Base-by-base conservation (phyloP, 2,797 vertebrate genomes). In the Tympanoctomys barrerae region DNA sequence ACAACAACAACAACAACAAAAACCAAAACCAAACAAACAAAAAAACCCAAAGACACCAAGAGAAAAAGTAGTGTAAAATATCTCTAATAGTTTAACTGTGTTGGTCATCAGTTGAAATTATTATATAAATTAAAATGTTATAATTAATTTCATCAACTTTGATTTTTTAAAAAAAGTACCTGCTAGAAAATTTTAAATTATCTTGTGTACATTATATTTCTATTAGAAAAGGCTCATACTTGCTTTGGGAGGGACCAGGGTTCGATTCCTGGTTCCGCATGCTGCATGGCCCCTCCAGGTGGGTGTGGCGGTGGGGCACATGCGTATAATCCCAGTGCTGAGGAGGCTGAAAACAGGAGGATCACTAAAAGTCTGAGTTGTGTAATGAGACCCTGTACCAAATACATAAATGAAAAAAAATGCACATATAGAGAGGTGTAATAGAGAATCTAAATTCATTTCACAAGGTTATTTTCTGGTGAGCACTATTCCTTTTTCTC, bases 151-250 rank as follows among this genome's bases (percentile, higher is more conserved):
- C 6, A 87, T 14, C 18, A 79, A 7, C 62, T 92, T 92, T 87
- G 2, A 54, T 39, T 87, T 83, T 91, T 61, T 28, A 7, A 39
- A 71, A 85, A 79, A 16, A 73, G 28, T 57, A 36, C 14, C 31
- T 91, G 26, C 14, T 89, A 77, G 84, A 75, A 85, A 87, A 77
- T 82, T 88, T 80, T 13, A 89, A 94, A 77, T 77, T 33, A 52
- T 59, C 42, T 79, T 33, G 12, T 83, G 13, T 0, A 4, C 19
- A 81, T 77, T 64, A 19, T 73, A 59, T 82, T 89, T 95, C 42
- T 64, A 21, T 33, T 87, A 68, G 18, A 66, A 13, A 59, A 52
- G 49, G 33, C 8, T 22, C 6, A 52, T 86, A 62, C 13, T 54
- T 54, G 52, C 52, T 16, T 54, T 54, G 52, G 52, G 13, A 54